Conservation (phyloP, 2,113 vertebrate genomes). For the Fulmarus glacialis region DNA sequence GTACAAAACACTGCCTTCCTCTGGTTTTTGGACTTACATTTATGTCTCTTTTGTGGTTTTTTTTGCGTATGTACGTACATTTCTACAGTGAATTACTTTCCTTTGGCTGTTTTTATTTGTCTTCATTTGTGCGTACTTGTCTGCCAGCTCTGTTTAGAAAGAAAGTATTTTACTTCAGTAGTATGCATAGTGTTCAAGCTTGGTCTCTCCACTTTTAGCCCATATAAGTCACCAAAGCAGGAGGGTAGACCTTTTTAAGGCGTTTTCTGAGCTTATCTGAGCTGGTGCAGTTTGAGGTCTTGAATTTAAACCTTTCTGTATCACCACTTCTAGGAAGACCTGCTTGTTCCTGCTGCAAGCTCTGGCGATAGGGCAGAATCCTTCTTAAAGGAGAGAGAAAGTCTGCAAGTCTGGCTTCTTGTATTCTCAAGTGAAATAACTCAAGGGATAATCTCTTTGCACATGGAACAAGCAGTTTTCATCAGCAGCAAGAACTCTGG, state of each 20-base stretch:
- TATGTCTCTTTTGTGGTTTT: neutral
- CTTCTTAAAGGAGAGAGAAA: neutral
- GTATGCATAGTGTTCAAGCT: neutral
- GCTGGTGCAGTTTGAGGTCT: neutral
- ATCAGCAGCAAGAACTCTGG: neutral
- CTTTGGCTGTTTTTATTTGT: neutral
- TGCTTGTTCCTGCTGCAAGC: neutral
- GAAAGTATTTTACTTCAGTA: neutral
- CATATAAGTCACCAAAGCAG: neutral
- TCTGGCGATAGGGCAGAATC: neutral
- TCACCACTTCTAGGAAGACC: neutral
- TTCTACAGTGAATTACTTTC: neutral
- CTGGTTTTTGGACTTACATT: neutral
- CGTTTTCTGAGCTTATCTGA: neutral
- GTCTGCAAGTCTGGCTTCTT: neutral
- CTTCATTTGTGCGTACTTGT: neutral
- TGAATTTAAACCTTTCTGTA: neutral
- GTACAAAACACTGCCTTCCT: neutral
- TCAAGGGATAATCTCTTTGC: neutral
- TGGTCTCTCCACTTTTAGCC: neutral
- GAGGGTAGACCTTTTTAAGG: neutral
- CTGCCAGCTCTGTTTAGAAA: neutral
- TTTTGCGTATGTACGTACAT: neutral
- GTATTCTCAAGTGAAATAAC: neutral
- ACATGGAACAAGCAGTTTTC: neutral